Evolutionary conservation across 2,113 vertebrate genomes (phyloP).

Genomic region (Salvelinus fontinalis): DNA sequence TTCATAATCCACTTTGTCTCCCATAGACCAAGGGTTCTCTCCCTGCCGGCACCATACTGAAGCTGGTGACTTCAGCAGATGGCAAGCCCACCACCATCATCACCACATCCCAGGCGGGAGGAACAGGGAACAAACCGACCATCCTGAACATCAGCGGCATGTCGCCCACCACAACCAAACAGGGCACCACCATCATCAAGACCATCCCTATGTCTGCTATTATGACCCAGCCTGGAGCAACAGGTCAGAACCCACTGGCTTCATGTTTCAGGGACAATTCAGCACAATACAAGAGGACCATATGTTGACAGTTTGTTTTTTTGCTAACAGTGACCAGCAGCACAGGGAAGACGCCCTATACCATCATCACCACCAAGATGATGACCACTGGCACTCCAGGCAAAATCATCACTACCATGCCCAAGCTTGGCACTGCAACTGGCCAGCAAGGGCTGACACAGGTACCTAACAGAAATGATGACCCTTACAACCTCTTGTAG

Average conservation of each 20-base stretch:
- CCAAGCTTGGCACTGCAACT: constrained; percentile 80
- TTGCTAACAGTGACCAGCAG: constrained; percentile 81
- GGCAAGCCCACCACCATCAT: constrained; percentile 92
- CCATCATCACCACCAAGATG: constrained; percentile 88
- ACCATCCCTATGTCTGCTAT: constrained; percentile 93
- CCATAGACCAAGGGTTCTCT: constrained; percentile 85
- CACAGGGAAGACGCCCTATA: constrained; percentile 87
- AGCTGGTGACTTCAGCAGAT: constrained; percentile 89
- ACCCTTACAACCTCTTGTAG: too few relatives aligned
- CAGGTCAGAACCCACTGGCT: constrained; percentile 69
- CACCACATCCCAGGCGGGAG: constrained; percentile 85
- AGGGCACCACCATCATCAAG: constrained; percentile 90
- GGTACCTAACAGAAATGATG: constrained; percentile 61
- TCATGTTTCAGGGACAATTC: neutral
- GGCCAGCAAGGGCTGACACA: constrained; percentile 90
- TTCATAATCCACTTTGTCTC: constrained; percentile 18
- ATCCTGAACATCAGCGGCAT: constrained; percentile 90
- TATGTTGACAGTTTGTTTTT: neutral
- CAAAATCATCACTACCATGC: constrained; percentile 89
- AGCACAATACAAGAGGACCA: neutral
- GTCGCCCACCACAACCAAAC: constrained; percentile 82
- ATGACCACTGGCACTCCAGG: constrained; percentile 87
- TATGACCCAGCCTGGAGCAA: constrained; percentile 83
- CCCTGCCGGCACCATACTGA: constrained; percentile 88
- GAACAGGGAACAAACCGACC: constrained; percentile 79